A percentile compares a stretch with the other conserved stretches of the same genome.
phyloP scores from a whole-genome alignment of 2,888 invertebrate genomes.

The Colostygia pectinataria region DNA sequence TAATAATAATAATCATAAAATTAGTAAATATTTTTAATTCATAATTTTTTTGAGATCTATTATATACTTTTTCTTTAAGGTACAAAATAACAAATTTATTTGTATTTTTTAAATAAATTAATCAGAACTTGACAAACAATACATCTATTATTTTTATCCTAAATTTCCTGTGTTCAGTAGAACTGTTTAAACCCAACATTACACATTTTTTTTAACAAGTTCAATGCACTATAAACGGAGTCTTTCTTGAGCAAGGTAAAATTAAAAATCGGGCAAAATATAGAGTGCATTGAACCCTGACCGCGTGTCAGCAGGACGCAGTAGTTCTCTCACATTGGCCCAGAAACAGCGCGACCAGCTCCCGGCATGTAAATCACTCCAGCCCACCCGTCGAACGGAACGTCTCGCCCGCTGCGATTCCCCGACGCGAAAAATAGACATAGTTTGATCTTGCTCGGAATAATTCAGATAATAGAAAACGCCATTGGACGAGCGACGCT shows the following conservation, averaged over 20 bases:
- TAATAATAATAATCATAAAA: no score
- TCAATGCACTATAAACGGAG: slow-evolving; percentile 10
- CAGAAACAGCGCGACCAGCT: slow-evolving; percentile 67
- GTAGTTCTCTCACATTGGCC: slow-evolving; percentile 63
- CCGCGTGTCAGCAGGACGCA: slow-evolving; percentile 41
- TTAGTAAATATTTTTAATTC: no score
- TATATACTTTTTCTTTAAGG: no score
- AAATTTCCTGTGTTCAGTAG: no score
- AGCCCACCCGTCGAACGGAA: slow-evolving; percentile 60
- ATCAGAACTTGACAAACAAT: no score
- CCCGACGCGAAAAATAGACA: slow-evolving; percentile 76
- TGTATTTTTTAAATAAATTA: no score
- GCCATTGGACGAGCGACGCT: slow-evolving; percentile 61
- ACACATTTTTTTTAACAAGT: not conserved
- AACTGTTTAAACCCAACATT: no score
- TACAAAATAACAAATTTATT: no score
- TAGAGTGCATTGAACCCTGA: slow-evolving; percentile 64
- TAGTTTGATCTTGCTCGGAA: slow-evolving; percentile 72
- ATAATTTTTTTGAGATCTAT: no score
- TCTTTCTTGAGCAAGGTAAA: slow-evolving; percentile 9
- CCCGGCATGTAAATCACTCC: slow-evolving; percentile 71
- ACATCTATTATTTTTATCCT: no score
- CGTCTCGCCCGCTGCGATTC: slow-evolving; percentile 55
- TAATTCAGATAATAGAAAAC: slow-evolving; percentile 70
- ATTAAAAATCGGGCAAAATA: slow-evolving; percentile 23